Conservation (phyloP, 2,888 invertebrate genomes). For the Leistus spinibarbis region DNA sequence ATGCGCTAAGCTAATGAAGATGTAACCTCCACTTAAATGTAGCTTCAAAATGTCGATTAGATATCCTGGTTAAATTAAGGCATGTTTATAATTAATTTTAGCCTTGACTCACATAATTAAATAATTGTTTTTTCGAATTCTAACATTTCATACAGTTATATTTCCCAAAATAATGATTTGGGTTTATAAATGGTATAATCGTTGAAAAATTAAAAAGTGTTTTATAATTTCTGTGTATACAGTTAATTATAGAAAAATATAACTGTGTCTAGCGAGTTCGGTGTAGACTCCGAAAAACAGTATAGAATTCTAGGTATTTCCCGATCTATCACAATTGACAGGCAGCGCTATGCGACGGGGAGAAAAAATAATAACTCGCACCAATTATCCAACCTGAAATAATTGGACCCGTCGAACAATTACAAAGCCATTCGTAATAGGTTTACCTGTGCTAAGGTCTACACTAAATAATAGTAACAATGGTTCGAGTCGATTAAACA, state of each 20-base stretch:
- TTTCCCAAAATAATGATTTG: neutral
- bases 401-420: slow-evolving; percentile 45
- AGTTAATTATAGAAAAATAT: neutral
- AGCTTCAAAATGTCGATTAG: too few species aligned
- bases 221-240: slow-evolving; percentile 1
- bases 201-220: neutral
- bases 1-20: too few species aligned
- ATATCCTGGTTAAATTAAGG: too few species aligned
- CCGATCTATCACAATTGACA: slow-evolving; percentile 56
- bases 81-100: neutral
- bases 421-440: slow-evolving; percentile 45
- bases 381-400: slow-evolving; percentile 48
- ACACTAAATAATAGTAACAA: slow-evolving; percentile 43
- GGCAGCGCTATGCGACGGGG: slow-evolving; percentile 51
- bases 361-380: slow-evolving; percentile 49
- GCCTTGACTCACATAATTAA: neutral
- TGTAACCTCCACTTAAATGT: too few species aligned
- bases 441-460: neutral
- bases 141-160: too few species aligned
- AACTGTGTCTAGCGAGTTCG: neutral
- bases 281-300: neutral
- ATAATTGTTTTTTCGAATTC: neutral
- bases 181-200: neutral
- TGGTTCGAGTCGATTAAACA: slow-evolving; percentile 52
- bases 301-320: slow-evolving; percentile 43